phyloP scores from a whole-genome alignment of 1,140 invertebrate genomes.

The Drosophila leontia region DNA sequence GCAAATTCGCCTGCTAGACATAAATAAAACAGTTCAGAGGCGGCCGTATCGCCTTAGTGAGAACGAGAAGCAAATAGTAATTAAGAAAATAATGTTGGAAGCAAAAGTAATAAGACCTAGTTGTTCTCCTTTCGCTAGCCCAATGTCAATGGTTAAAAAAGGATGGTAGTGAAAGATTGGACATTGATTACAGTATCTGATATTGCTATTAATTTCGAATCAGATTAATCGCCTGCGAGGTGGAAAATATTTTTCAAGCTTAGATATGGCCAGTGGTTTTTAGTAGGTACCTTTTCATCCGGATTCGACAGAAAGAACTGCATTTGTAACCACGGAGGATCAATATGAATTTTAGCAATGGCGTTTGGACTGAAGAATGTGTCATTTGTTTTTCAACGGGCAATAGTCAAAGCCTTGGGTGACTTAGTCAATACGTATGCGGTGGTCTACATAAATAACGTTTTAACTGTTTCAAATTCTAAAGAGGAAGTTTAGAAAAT shows the following conservation, averaged over 20 bases:
- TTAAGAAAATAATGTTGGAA: constrained; percentile 3
- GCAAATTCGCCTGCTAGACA: constrained; percentile 20
- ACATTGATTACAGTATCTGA: background rate
- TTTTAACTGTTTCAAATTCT: background rate
- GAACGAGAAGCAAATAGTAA: constrained; percentile 2
- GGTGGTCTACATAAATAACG: background rate
- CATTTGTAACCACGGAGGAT: background rate
- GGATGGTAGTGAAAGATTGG: background rate
- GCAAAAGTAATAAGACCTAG: constrained; percentile 3
- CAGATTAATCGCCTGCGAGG: background rate
- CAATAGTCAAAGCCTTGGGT: background rate
- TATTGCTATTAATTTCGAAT: background rate
- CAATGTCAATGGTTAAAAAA: background rate
- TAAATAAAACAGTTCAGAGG: constrained; percentile 20
- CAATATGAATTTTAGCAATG: too few relatives aligned
- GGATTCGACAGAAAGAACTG: background rate
- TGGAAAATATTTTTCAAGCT: background rate
- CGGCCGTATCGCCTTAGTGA: constrained; percentile 2
- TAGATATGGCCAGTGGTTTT: background rate
- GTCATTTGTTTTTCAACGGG: background rate
- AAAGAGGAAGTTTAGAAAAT: constrained; percentile 3
- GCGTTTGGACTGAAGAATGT: too few relatives aligned
- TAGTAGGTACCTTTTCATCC: background rate
- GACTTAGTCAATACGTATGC: constrained; percentile 1
- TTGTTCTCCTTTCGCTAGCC: too few relatives aligned